Evolutionary conservation across 37 sponge, comb jelly and placozoan genomes (phyloP), one percentile per base, ranked within the genome.

Genomic region (Beroe ovata): DNA sequence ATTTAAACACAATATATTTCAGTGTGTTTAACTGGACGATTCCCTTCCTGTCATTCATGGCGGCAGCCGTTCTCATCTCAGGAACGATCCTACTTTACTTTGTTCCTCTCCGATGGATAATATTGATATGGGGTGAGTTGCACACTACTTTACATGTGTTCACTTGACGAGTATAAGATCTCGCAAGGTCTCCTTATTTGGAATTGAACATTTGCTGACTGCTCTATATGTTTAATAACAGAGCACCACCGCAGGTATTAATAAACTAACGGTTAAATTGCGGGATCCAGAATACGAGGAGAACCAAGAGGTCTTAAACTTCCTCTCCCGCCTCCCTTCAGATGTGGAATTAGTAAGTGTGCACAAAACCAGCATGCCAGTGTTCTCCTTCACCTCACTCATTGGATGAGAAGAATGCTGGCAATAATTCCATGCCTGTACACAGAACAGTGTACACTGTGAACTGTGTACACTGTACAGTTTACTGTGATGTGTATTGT

Each of bases 1-100:
- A n/a, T n/a, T n/a, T n/a, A n/a, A n/a, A n/a, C n/a, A n/a, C n/a
- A 8, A 8, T 47, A 8, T 19, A 2, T 21, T 89, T 64, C 88
- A 96, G 97, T 60, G 62, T 94, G 58, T 93, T 95, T 32, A 35
- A 91, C 34, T 96, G 97, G 97, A 91, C 94, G 23, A 94, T 96
- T 4, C 97, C 97, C 0, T 96, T 93, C 81, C 91, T 92, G 60
- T 91, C 92, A 34, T 92, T 92, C 94, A 71, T 94, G 89, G 93
- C 93, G 23, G 90, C 94, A 2, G 20, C 71, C 14, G 89, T 91
- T 1, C 71, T 93, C 20, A 26, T 62, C 0, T 42, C 90, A 8
- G 95, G 92, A 14, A 54, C 91, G 30, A 77, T 91, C 16, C 25
- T 94, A 18, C 38, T 92, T 58, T 94, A 94, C 89, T 38, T 93